Conservation (phyloP, 2,113 vertebrate genomes). For the Albula goreensis region DNA sequence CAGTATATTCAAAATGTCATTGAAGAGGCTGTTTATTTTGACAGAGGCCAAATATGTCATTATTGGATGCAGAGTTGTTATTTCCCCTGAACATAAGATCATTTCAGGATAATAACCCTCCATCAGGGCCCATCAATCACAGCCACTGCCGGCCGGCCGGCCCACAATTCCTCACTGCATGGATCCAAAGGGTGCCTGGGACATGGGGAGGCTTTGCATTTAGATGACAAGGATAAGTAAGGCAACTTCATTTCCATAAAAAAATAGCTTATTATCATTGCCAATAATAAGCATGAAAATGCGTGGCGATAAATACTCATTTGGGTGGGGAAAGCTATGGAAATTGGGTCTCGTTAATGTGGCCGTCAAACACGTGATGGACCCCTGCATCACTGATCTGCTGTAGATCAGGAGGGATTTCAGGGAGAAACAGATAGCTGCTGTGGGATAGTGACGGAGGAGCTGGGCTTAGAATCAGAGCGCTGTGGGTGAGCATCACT, state of each 20-base stretch:
- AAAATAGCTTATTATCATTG: constrained; percentile 28
- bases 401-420: not conserved
- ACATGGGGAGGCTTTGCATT: constrained; percentile 64
- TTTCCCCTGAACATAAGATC: constrained; percentile 71
- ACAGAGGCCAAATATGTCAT: constrained; percentile 62
- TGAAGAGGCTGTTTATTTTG: constrained; percentile 52
- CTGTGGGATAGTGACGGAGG: not conserved
- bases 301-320: constrained; percentile 13
- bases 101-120: constrained; percentile 79
- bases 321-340: constrained; percentile 9
- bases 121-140: constrained; percentile 76
- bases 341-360: not conserved
- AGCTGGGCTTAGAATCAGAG: not conserved
- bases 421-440: not conserved
- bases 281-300: not conserved
- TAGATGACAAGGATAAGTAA: constrained; percentile 18
- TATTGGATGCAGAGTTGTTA: constrained; percentile 64
- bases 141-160: constrained; percentile 71
- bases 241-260: constrained; percentile 31
- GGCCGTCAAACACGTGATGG: not conserved
- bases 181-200: constrained; percentile 74
- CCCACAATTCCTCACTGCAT: constrained; percentile 52
- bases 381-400: not conserved
- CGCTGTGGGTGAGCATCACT: no score
- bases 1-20: constrained; percentile 37